Conservation (phyloP, 1,140 invertebrate species). For the Babylonia areolata region DNA sequence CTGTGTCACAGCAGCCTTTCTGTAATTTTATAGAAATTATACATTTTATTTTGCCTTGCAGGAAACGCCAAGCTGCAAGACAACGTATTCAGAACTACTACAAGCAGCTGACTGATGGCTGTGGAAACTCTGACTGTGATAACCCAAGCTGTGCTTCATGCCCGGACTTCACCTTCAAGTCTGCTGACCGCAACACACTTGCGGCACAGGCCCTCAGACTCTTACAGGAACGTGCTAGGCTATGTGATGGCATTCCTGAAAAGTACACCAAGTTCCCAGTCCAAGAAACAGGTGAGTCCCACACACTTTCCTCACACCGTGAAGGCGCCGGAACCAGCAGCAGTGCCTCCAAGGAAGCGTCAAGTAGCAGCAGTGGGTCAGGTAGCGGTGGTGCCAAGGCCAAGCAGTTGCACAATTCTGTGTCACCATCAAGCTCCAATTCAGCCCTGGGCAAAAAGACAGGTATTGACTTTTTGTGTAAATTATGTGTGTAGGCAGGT, state of each 20-base stretch:
- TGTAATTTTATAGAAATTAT: too few species aligned
- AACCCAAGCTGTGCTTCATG: conserved; percentile 93
- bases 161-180: conserved; percentile 62
- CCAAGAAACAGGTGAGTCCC: conserved; percentile 18
- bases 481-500: too few species aligned
- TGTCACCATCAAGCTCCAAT: background rate
- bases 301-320: background rate
- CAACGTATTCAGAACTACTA: conserved; percentile 94
- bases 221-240: conserved; percentile 85
- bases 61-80: conserved; percentile 90
- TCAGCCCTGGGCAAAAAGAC: background rate
- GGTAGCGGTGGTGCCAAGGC: conserved; percentile 27
- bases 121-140: conserved; percentile 88
- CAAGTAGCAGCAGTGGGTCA: background rate
- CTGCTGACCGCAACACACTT: conserved; percentile 83
- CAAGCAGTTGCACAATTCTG: background rate
- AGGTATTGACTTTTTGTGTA: too few species aligned
- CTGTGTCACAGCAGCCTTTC: too few species aligned
- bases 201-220: conserved; percentile 90
- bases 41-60: too few species aligned
- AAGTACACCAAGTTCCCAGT: conserved; percentile 58
- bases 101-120: conserved; percentile 92
- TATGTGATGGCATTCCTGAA: conserved; percentile 62
- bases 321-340: background rate
- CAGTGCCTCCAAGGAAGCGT: background rate